Conservation (phyloP, 2,888 invertebrate genomes). For the Ichneumon xanthorius region DNA sequence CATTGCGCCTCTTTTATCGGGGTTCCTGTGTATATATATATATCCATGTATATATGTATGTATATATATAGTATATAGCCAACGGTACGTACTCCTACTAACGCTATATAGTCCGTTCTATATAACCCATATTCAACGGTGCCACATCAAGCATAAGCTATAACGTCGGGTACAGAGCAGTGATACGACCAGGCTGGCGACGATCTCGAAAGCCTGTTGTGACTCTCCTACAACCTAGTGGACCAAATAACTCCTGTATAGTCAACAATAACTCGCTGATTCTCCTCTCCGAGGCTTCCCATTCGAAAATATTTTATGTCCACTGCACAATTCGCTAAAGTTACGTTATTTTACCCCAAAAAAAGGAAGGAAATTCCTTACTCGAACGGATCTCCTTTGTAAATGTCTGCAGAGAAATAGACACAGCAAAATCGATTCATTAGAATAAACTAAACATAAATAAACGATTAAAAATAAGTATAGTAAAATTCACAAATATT, state of each 20-base stretch:
- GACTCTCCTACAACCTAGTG: neutral
- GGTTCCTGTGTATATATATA: neutral
- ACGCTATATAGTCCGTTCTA: conserved; percentile 12
- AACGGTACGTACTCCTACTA: conserved; percentile 11
- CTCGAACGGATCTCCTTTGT: neutral
- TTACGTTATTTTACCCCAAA: neutral
- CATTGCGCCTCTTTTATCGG: conserved; percentile 28
- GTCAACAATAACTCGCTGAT: conserved; percentile 21
- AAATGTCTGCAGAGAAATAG: no score
- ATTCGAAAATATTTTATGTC: conserved; percentile 9
- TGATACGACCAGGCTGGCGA: conserved; percentile 4
- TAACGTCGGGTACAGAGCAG: conserved; percentile 23
- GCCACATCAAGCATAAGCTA: conserved; percentile 24
- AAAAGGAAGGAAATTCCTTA: neutral
- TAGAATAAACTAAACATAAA: neutral
- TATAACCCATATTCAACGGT: conserved; percentile 36
- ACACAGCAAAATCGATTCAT: neutral
- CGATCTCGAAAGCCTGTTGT: neutral
- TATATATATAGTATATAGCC: neutral
- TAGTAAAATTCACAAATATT: no score
- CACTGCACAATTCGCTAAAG: neutral
- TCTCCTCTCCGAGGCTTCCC: conserved; percentile 20
- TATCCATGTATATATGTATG: neutral
- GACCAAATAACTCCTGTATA: conserved; percentile 1
- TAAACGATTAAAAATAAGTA: no score